Base-by-base conservation (phyloP, 2,888 invertebrate species). In the Zelleria hepariella region DNA sequence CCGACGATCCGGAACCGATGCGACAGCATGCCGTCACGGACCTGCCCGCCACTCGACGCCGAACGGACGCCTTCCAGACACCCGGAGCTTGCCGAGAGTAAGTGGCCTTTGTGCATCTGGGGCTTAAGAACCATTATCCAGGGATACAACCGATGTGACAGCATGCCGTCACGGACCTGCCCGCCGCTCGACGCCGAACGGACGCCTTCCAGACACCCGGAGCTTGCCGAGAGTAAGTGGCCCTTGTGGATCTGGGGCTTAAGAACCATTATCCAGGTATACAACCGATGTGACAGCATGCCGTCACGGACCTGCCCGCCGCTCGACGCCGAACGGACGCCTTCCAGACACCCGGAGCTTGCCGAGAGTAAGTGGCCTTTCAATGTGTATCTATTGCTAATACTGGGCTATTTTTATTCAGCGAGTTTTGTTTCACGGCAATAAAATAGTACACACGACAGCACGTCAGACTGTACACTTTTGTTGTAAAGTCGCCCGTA, bases 81-180 rank as follows among this genome's bases (percentile, higher is more conserved):
- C 80, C 66, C 80, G 77, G 74, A 83, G 74, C 63, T 78, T 73
- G 72, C 60, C 7, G 73, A 74, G 47, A 74, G 86, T 89, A 67
- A 62, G 48, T 49, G 4, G 10, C n/a, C 25, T 25, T 18, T 53
- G 10, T 51, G 5, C 20, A 6, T 3, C 4, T 2, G 49, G 18
- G 18, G 20, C 6, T 2, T n/a, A n/a, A n/a, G n/a, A n/a, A n/a
- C n/a, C n/a, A n/a, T n/a, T n/a, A n/a, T n/a, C n/a, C n/a, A n/a
- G n/a, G n/a, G n/a, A n/a, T n/a, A n/a, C n/a, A 94, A 94, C 68
- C 91, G 96, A 61, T 94, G 95, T 77, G 96, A 95, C 78, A 96
- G 95, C 73, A 92, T 96, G 90, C 96, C 95, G 4, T 92, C 94
- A 15, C 89, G 95, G 62, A 91, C 94, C 66, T 87, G 65, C 82